Evolutionary conservation across 2,113 vertebrate species (phyloP).

Genomic region (Azemiops feae): DNA sequence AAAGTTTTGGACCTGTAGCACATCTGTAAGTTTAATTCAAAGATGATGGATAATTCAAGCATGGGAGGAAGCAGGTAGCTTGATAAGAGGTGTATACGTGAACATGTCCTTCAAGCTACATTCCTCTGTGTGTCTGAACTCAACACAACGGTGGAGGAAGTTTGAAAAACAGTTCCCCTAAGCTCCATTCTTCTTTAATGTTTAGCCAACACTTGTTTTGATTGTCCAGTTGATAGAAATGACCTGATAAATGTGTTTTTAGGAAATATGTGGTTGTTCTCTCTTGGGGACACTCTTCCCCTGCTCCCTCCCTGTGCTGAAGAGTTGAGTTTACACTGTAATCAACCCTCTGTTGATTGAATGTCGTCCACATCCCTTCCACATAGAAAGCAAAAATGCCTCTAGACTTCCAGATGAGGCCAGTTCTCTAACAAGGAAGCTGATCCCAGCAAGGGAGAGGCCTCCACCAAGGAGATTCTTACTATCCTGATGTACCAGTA

Average conservation of each 20-base stretch:
- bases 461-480: neutral
- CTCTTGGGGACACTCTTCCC: neutral
- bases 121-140: neutral
- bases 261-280: neutral
- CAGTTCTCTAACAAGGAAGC: neutral
- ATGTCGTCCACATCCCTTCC: neutral
- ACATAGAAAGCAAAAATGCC: neutral
- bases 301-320: neutral
- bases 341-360: neutral
- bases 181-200: neutral
- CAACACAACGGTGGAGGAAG: neutral
- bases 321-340: constrained; percentile 12
- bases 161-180: neutral
- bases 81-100: no score
- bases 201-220: constrained; percentile 11
- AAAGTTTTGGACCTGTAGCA: neutral
- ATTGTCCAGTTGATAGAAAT: constrained; percentile 6
- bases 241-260: neutral
- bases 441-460: neutral
- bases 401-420: neutral
- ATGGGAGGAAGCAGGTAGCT: neutral
- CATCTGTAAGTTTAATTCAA: neutral
- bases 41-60: neutral
- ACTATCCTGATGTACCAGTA: neutral
- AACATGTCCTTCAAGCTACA: neutral